Evolutionary conservation across 1,140 invertebrate species (phyloP).

Genomic region (Drosophila lacteicornis): DNA sequence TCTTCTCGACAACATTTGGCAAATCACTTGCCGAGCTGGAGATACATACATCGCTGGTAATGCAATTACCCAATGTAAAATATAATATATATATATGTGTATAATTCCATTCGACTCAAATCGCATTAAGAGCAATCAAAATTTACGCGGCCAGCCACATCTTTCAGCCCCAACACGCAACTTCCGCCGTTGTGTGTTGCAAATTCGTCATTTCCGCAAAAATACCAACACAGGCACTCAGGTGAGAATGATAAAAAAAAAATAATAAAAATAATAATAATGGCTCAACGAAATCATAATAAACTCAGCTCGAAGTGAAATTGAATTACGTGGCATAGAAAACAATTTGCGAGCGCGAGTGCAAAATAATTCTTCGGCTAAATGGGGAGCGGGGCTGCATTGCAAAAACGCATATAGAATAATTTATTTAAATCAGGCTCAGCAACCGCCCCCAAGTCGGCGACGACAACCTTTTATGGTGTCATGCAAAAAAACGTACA

Average conservation of each 20-base stretch:
- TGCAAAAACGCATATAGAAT: slow-evolving; percentile 77
- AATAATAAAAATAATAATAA: slow-evolving; percentile 26
- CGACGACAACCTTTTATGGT: slow-evolving; percentile 76
- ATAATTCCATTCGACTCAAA: slow-evolving; percentile 48
- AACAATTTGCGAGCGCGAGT: slow-evolving; percentile 52
- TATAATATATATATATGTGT: slow-evolving; percentile 32
- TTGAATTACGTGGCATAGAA: slow-evolving; percentile 67
- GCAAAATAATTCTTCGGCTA: slow-evolving; percentile 49
- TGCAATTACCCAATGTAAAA: slow-evolving; percentile 63
- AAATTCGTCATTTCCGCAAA: slow-evolving; percentile 78
- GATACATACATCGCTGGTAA: slow-evolving; percentile 26
- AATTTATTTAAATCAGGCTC: slow-evolving; percentile 82
- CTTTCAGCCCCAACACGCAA: slow-evolving; percentile 60
- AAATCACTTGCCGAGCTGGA: slow-evolving; percentile 43
- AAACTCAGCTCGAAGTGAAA: slow-evolving; percentile 47
- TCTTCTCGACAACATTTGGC: slow-evolving; percentile 42
- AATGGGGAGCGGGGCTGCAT: slow-evolving; percentile 36
- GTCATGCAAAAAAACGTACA: slow-evolving; percentile 43
- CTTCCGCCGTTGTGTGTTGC: slow-evolving; percentile 72
- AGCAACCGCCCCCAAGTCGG: slow-evolving; percentile 65
- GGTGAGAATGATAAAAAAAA: slow-evolving; percentile 59
- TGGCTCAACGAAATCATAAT: slow-evolving; percentile 24
- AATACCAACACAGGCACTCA: slow-evolving; percentile 43
- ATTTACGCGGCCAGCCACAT: slow-evolving; percentile 55
- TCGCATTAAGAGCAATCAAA: slow-evolving; percentile 75